Base-by-base conservation (phyloP, 92 coral and sea anemone species). In the Epizoanthus scotinus region DNA sequence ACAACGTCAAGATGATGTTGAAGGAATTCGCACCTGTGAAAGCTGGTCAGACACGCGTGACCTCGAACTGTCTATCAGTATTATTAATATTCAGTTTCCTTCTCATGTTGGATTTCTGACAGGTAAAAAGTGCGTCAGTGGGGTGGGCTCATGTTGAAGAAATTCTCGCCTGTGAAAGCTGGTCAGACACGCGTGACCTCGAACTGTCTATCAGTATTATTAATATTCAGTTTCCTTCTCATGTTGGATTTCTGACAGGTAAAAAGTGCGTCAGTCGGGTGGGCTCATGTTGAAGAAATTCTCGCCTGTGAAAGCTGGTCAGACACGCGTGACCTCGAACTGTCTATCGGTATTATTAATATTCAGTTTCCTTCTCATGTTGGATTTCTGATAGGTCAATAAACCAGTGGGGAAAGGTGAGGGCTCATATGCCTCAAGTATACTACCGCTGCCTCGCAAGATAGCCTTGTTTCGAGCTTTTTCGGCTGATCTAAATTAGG, bases 1-100 rank as follows among this genome's bases (percentile, higher is more conserved):
- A 79, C 50, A 87, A 73, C 56, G 90, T 84, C 6, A 42, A 66
- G 80, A 28, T 38, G 38, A 61, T 90, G 85, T 67, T 90, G 72
- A 77, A 71, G 42, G 78, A 73, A 59, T 73, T 73, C 58, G 52
- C 42, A 0, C 0, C 78, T 3, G 59, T 34, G 0, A 56, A 56
- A 17, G 79, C 64, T 1, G 64, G 79, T 13, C 79, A 56, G 36
- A 63, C 21, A 54, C 63, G 52, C 64, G 19, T 27, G 14, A 53
- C 62, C 34, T 24, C 17, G 24, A 20, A 73, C 34, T 73, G 34
- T 28, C 36, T 63, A 8, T 63, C 67, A 26, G 0, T 27, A 25
- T 34, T 63, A 18, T 27, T 26, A 10, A n/a, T n/a, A n/a, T 28
- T 25, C 26, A 17, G 36, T 29, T 67, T 5, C 1, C 10, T 31